A percentile compares a stretch with the other conserved stretches of the same genome.
Conservation (phyloP, 2,797 vertebrate species). For the Remorina albescens region DNA sequence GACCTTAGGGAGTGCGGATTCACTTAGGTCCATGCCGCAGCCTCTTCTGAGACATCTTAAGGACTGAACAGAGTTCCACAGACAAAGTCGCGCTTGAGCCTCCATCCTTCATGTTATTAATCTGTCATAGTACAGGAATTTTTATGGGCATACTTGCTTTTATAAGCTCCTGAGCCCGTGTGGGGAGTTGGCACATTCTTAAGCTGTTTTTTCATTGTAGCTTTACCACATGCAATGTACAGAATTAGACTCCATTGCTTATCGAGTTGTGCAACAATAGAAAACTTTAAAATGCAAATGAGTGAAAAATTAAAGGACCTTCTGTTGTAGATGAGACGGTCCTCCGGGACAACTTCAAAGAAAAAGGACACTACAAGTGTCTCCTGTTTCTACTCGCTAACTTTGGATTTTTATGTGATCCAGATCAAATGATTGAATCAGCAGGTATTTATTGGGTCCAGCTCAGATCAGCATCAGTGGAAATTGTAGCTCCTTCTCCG, state of each 20-base stretch:
- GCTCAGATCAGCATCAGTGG: too few species aligned
- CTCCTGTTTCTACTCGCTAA: too few species aligned
- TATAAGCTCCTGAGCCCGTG: conserved; percentile 28
- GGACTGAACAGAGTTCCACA: conserved; percentile 28
- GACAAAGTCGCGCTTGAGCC: conserved; percentile 20
- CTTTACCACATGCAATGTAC: neutral
- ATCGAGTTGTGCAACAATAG: conserved; percentile 35
- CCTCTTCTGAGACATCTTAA: conserved; percentile 23
- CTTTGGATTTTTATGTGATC: too few species aligned
- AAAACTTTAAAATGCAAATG: neutral
- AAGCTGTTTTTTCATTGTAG: conserved; percentile 3
- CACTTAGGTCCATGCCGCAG: conserved; percentile 22
- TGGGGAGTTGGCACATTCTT: conserved; percentile 20
- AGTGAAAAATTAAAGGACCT: neutral
- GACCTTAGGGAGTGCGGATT: conserved; percentile 17
- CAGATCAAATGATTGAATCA: too few species aligned
- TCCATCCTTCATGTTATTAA: conserved; percentile 38
- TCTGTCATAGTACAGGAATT: conserved; percentile 24
- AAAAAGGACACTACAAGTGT: too few species aligned
- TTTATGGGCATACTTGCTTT: conserved; percentile 39
- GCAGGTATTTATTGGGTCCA: too few species aligned
- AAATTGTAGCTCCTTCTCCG: too few species aligned
- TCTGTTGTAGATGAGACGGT: neutral
- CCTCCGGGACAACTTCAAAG: too few species aligned
- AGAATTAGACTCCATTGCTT: conserved; percentile 10